These are phyloP conservation scores for Mus caroli DNA, from an alignment of 2,797 vertebrate genomes.

Conservation along the genomic window DNA sequence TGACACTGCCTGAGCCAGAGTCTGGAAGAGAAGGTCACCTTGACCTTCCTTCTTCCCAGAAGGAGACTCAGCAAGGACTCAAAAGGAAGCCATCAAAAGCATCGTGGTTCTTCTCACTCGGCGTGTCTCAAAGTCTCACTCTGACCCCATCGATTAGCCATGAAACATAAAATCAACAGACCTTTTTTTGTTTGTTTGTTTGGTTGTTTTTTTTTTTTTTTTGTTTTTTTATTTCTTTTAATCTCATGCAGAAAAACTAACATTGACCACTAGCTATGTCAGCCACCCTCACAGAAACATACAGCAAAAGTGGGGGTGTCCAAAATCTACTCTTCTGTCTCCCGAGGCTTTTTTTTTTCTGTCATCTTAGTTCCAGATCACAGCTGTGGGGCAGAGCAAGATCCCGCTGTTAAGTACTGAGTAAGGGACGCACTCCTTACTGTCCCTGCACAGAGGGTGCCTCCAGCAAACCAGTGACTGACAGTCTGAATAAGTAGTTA, in stretches of 20 bases:
- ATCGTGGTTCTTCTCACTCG: slow-evolving; percentile 27
- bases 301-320: slow-evolving; percentile 18
- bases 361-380: slow-evolving; percentile 12
- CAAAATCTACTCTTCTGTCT: not conserved
- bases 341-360: slow-evolving; percentile 30
- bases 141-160: slow-evolving; percentile 76
- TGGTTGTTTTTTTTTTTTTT: too few relatives aligned
- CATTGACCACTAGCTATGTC: slow-evolving; percentile 36
- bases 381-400: slow-evolving; percentile 71
- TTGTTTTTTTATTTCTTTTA: not conserved
- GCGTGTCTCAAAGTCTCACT: slow-evolving; percentile 58
- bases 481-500: slow-evolving; percentile 77
- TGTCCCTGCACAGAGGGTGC: slow-evolving; percentile 55
- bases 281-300: slow-evolving; percentile 29
- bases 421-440: slow-evolving; percentile 2
- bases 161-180: slow-evolving; percentile 77
- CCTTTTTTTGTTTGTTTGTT: not conserved
- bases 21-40: slow-evolving; percentile 68
- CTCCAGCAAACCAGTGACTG: slow-evolving; percentile 59
- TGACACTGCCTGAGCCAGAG: not conserved
- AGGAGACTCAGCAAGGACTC: slow-evolving; percentile 38
- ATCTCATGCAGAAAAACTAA: slow-evolving; percentile 74
- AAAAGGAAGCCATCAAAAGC: slow-evolving; percentile 69
- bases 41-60: slow-evolving; percentile 71
- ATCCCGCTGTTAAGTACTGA: slow-evolving; percentile 71